Base-by-base conservation (phyloP, 2,113 vertebrate genomes). In the Perca fluviatilis region DNA sequence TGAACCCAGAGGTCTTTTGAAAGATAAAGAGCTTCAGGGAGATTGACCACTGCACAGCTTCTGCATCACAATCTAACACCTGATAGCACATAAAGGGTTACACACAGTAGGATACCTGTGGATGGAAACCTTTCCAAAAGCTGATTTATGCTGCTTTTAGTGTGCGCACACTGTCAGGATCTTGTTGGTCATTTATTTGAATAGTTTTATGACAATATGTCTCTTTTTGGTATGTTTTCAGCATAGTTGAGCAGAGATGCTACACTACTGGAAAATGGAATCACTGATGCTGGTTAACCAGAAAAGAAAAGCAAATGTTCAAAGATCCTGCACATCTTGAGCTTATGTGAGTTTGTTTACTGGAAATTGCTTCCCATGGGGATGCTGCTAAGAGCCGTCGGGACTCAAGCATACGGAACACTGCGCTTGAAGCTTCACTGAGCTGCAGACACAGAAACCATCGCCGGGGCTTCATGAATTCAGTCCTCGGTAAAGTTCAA, bases 1-100 rank as follows among this genome's bases (percentile, higher is more conserved):
- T 72, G 66, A 79, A 86, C 47, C 69, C 54, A 64, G 71, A 84
- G 75, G 83, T 79, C 77, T 78, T 86, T 77, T 79, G 72, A 89
- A 85, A 86, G 84, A 84, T 87, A 81, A 70, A 74, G 73, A 74
- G 73, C 57, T 19, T 77, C 53, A 64, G 40, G 75, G 25, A 80
- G 76, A 70, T 12, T 40, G 60, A 87, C 30, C 13, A 33, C 62
- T n/a, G 51, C 18, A 54, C 51, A 12, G 61, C 79, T 25, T 63
- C 73, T 23, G 74, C 13, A 10, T 14, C 1, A 40, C 25, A 33
- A 25, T 27, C 19, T 0, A 8, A 60, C 68, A 66, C 56, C 58
- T 50, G 23, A 36, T 7, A 12, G 25, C 14, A 50, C 23, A 47
- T 33, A 12, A 30, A 58, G 4, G 3, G n/a, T 33, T 25, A 9